Percentiles rank a stretch among this genome's conserved stretches.
These are phyloP conservation scores for Spodoptera littoralis DNA, from an alignment of 2,888 invertebrate genomes.

Conservation along the genomic window DNA sequence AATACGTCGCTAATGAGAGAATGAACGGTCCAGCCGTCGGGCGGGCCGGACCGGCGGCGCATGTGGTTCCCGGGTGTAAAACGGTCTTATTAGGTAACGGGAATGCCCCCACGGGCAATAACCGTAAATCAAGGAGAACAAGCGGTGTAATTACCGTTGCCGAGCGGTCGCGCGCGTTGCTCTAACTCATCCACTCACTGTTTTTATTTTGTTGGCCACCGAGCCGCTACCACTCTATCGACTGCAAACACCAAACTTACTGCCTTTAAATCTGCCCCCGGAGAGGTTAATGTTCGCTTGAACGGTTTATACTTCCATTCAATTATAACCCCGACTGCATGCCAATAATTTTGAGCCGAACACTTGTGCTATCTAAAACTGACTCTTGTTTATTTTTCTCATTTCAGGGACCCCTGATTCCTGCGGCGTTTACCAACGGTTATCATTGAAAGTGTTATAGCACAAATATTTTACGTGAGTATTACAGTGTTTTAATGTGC, in stretches of 20 bases:
- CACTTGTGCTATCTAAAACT: conserved; percentile 48
- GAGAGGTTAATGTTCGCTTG: conserved; percentile 83
- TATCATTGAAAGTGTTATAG: conserved; percentile 95
- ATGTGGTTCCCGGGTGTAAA: conserved; percentile 87
- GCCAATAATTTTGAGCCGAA: conserved; percentile 60
- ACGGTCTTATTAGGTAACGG: conserved; percentile 89
- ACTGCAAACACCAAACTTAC: conserved; percentile 83
- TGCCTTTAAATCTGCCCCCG: conserved; percentile 86
- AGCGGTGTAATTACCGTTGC: conserved; percentile 89
- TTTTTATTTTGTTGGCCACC: conserved; percentile 87
- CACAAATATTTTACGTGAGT: conserved; percentile 88
- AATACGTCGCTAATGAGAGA: conserved; percentile 86
- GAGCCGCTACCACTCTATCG: conserved; percentile 85
- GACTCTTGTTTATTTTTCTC: conserved; percentile 63
- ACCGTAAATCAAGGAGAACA: conserved; percentile 89
- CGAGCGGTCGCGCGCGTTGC: conserved; percentile 85
- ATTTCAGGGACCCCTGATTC: conserved; percentile 98
- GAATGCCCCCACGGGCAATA: conserved; percentile 89
- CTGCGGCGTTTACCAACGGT: conserved; percentile 99
- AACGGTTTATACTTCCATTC: conserved; percentile 81
- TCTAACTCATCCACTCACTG: conserved; percentile 87
- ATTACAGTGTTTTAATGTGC: conserved; percentile 71
- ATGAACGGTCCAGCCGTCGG: conserved; percentile 79
- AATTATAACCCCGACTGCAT: conserved; percentile 74
- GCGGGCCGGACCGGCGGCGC: conserved; percentile 74